These are phyloP conservation scores for Chrysopilus asiliformis DNA, from an alignment of 2,888 invertebrate species.

Conservation along the genomic window DNA sequence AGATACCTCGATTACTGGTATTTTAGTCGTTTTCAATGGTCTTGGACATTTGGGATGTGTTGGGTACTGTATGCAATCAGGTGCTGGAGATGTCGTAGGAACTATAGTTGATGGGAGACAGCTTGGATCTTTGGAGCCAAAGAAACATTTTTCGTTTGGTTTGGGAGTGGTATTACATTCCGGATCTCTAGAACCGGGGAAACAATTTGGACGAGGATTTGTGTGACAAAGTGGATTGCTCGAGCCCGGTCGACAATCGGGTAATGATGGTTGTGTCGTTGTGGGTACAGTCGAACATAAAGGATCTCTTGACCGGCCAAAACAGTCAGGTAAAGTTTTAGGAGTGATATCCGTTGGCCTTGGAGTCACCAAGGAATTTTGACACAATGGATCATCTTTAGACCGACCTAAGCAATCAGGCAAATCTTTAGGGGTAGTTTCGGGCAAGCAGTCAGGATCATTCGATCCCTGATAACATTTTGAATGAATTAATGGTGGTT, in stretches of 20 bases:
- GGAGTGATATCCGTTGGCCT: constrained; percentile 17
- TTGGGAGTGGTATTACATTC: constrained; percentile 22
- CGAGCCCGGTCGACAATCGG: constrained; percentile 17
- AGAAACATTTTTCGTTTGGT: constrained; percentile 25
- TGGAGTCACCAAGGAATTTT: constrained; percentile 6
- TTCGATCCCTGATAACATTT: constrained; percentile 21
- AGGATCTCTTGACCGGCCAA: no score
- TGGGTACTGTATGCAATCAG: constrained; percentile 27
- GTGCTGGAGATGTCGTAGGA: constrained; percentile 18
- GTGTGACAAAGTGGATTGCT: constrained; percentile 19
- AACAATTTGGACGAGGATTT: no score
- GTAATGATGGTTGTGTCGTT: constrained; percentile 17
- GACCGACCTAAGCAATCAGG: no score
- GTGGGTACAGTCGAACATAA: constrained; percentile 23
- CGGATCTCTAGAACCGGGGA: constrained; percentile 28
- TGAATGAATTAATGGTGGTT: constrained; percentile 14
- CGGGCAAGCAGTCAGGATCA: constrained; percentile 22
- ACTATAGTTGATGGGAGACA: constrained; percentile 22
- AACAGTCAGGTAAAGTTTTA: no score
- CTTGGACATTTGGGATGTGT: constrained; percentile 24
- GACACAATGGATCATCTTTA: constrained; percentile 1
- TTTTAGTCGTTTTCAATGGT: no score
- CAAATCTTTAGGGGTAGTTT: constrained; percentile 18
- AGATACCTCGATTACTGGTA: constrained; percentile 9
- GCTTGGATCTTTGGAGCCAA: constrained; percentile 25